Evolutionary conservation across 1,140 invertebrate genomes (phyloP).

Genomic region (Teleogryllus occipitalis): DNA sequence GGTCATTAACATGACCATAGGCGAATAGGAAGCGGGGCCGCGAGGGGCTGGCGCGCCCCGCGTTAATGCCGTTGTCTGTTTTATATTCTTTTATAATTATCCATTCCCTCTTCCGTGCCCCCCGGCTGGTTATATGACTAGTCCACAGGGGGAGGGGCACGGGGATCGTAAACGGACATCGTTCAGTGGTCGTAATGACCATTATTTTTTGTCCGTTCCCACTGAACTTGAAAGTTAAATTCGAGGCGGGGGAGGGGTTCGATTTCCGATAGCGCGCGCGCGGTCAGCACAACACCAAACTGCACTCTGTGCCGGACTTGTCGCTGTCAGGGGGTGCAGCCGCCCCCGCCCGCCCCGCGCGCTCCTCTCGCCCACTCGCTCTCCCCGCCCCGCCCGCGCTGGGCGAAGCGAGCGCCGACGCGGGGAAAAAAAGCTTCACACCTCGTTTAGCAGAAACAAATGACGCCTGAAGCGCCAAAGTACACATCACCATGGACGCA

Average conservation of each 20-base stretch:
- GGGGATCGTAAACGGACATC: background rate
- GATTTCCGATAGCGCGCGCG: background rate
- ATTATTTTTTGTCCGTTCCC: conserved; percentile 4
- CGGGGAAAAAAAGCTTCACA: background rate
- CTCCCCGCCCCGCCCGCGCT: background rate
- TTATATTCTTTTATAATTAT: conserved; percentile 2
- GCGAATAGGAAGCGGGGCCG: background rate
- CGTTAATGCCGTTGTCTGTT: background rate
- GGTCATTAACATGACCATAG: background rate
- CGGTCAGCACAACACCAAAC: background rate
- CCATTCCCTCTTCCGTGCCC: background rate
- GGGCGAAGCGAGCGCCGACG: background rate
- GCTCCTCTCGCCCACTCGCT: background rate
- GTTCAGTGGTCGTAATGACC: conserved; percentile 3
- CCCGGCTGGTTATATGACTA: background rate
- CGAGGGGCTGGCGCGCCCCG: background rate
- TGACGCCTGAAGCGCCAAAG: background rate
- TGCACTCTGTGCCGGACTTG: background rate
- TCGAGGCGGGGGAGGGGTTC: background rate
- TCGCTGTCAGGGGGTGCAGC: background rate
- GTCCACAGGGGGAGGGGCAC: too few species aligned
- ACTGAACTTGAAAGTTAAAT: conserved; percentile 5
- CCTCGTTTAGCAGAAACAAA: background rate
- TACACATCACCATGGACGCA: too few species aligned
- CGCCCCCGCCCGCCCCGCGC: too few species aligned